Evolutionary conservation across 2,888 invertebrate species (phyloP), one percentile per base, ranked within the genome.

Genomic region (Trichopria drosophilae): DNA sequence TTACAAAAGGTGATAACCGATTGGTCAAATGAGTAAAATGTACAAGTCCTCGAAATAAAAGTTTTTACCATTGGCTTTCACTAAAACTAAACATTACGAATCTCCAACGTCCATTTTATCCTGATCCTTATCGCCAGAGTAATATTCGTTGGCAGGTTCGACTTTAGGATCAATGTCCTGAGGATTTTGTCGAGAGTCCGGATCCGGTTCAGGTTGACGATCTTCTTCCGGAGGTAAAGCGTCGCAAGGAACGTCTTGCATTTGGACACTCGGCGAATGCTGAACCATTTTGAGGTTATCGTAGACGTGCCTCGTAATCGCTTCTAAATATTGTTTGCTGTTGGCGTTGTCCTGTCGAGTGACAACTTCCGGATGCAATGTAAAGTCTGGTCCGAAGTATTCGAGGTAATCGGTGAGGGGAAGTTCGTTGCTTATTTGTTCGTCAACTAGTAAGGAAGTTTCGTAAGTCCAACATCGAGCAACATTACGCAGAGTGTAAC

Each of bases 391-490:
- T 0, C 93, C 93, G 75, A 98, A 99, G 75, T 94, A 98, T 73
- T 97, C 96, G 48, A 96, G 81, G 72, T 97, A 99, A 72, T 98
- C 96, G 1, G 91, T 94, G 72, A 91, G 90, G 0, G 99, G 99
- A 28, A 99, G 80, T 69, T 98, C 97, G 72, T 96, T 93, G 39
- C 89, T 90, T 49, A 99, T 93, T 53, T 85, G 86, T 67, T 96
- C 93, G 67, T 96, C 96, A 0, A 97, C 85, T 2, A 98, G 77
- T 1, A 99, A 78, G 0, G 97, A 93, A 0, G 99, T 99, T 77
- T 99, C 99, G 67, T 96, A 96, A 0, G 98, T 96, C 99, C 99
- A 99, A 74, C 97, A 98, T 4, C 99, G 82, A 0, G 99, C 98
- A 0, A 99, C 98, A 75, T 99, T 99, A 20, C 95, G 81, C 18